Conservation (phyloP, 2,113 vertebrate genomes). For the Cebidichthys violaceus region DNA sequence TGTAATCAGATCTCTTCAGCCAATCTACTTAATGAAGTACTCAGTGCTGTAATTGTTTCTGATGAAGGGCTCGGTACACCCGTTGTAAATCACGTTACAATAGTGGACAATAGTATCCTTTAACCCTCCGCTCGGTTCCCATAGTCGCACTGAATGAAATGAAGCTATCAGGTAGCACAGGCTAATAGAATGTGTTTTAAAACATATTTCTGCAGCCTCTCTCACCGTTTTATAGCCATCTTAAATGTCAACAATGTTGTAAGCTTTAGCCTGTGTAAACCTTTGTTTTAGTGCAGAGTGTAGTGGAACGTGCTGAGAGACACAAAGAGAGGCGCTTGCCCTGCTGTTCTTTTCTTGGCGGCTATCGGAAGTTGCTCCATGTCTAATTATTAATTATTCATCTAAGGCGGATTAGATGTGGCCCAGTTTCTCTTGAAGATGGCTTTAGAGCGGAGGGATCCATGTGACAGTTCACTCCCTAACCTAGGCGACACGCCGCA, state of each 20-base stretch:
- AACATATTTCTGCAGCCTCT: background rate
- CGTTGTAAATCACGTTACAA: conserved; percentile 28
- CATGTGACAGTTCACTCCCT: conserved; percentile 69
- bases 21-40: background rate
- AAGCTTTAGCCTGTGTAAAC: conserved; percentile 29
- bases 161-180: background rate
- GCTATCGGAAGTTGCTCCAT: conserved; percentile 79
- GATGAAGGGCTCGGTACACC: conserved; percentile 1
- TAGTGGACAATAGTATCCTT: conserved; percentile 21
- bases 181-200: conserved; percentile 6
- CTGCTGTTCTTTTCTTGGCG: conserved; percentile 80
- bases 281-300: conserved; percentile 23
- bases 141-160: background rate
- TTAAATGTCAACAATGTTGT: conserved; percentile 19
- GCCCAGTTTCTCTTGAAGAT: conserved; percentile 82
- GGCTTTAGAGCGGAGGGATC: conserved; percentile 72
- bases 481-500: conserved; percentile 58
- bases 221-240: conserved; percentile 2
- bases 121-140: conserved; percentile 11
- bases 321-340: conserved; percentile 68
- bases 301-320: conserved; percentile 50
- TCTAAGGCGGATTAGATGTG: conserved; percentile 84
- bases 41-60: background rate
- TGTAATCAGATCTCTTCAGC: background rate
- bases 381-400: conserved; percentile 88